These are phyloP conservation scores for Scartelaos histophorus DNA, from an alignment of 2,113 vertebrate species.

Conservation along the genomic window DNA sequence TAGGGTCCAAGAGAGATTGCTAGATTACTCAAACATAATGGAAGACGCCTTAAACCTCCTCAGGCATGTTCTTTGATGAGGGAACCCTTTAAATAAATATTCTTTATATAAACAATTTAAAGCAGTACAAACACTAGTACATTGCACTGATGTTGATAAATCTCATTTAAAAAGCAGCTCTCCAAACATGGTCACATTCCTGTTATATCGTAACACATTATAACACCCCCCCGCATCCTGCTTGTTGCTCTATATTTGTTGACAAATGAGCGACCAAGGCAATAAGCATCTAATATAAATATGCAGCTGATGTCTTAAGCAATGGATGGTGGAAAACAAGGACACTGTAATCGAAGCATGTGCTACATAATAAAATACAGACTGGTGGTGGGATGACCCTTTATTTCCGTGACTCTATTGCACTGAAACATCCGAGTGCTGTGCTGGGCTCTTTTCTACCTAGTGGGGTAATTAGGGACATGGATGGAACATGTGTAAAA, in stretches of 20 bases:
- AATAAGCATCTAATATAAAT: constrained; percentile 21
- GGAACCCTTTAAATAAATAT: no score
- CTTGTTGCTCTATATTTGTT: not conserved
- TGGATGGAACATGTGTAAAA: constrained; percentile 60
- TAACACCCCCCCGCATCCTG: not conserved
- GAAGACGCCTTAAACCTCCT: no score
- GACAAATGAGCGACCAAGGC: not conserved
- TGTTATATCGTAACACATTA: not conserved
- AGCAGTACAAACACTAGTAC: no score
- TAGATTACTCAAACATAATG: no score
- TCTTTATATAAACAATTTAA: no score
- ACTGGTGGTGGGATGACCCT: constrained; percentile 27
- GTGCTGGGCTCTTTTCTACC: constrained; percentile 64
- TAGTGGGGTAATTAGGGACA: constrained; percentile 59
- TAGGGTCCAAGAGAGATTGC: no score
- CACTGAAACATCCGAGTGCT: constrained; percentile 52
- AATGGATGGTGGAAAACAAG: constrained; percentile 13
- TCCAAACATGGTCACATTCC: not conserved
- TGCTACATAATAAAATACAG: constrained; percentile 13
- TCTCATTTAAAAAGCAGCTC: not conserved
- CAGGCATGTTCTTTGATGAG: no score
- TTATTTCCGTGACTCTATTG: constrained; percentile 66
- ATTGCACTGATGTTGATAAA: no score
- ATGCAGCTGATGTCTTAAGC: constrained; percentile 15
- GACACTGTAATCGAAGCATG: constrained; percentile 12